Conservation (phyloP, 2,888 invertebrate species). For the Petrolisthes cinctipes region DNA sequence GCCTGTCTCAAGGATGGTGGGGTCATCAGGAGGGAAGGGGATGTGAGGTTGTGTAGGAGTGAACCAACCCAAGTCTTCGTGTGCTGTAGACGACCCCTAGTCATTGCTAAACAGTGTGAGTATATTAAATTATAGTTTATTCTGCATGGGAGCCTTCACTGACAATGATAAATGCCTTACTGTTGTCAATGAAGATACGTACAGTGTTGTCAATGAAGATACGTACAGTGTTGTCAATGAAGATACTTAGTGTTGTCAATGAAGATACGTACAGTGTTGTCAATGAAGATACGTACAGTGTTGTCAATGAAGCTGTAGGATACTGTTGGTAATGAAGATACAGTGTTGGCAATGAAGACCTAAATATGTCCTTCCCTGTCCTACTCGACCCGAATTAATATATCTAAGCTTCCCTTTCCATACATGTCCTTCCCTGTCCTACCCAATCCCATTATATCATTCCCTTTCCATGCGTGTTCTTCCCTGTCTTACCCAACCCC, state of each 20-base stretch:
- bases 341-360: no score
- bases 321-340: no score
- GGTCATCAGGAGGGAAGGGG: conserved; percentile 29
- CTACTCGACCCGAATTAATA: background rate
- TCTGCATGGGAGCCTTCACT: background rate
- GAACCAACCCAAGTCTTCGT: conserved; percentile 4
- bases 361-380: background rate
- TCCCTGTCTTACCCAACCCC: background rate
- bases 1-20: conserved; percentile 38
- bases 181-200: no score
- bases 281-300: no score
- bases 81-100: conserved; percentile 45
- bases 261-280: no score
- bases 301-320: no score
- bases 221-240: no score
- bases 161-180: no score
- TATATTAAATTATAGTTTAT: background rate
- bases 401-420: background rate
- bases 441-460: no score
- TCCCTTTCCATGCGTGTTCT: background rate
- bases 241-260: no score
- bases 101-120: conserved; percentile 40
- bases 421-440: no score
- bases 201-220: no score
- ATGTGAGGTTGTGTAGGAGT: conserved; percentile 21